phyloP scores from a whole-genome alignment of 2,888 invertebrate genomes.

The Ophion costatus region DNA sequence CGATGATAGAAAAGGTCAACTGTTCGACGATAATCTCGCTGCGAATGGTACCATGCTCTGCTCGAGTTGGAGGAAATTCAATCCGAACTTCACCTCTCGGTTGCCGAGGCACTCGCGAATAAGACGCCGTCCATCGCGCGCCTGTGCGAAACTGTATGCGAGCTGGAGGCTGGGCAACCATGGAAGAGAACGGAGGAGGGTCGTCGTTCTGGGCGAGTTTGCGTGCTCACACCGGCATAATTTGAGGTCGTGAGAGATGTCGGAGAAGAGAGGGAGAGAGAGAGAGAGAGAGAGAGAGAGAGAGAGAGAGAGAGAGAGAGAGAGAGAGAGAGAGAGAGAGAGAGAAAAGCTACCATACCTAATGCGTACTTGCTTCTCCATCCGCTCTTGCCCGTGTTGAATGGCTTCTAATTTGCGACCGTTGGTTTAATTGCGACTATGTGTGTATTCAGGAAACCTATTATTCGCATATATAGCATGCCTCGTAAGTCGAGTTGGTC shows the following conservation, averaged over 20 bases:
- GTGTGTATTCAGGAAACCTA: slow-evolving; percentile 65
- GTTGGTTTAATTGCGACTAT: slow-evolving; percentile 69
- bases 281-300: not conserved
- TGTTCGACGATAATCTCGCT: no score
- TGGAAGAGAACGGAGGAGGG: slow-evolving; percentile 1
- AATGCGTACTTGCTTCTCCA: slow-evolving; percentile 35
- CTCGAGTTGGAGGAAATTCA: not conserved
- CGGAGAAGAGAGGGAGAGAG: not conserved
- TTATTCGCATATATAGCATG: slow-evolving; percentile 35
- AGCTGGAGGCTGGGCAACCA: not conserved
- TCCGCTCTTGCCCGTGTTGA: slow-evolving; percentile 64
- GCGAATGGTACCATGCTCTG: no score
- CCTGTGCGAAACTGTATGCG: slow-evolving; percentile 43
- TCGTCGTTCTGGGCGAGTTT: slow-evolving; percentile 20
- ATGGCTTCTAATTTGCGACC: slow-evolving; percentile 75
- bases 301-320: not conserved
- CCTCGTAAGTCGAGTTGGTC: slow-evolving; percentile 28
- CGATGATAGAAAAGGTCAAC: no score
- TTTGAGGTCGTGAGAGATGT: slow-evolving; percentile 11
- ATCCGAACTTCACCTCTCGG: not conserved
- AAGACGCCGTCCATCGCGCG: slow-evolving; percentile 17
- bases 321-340: not conserved
- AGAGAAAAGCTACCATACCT: slow-evolving; percentile 7
- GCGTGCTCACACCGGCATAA: slow-evolving; percentile 34
- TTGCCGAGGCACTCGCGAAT: not conserved